Percentiles rank a stretch among this genome's conserved stretches.
phyloP scores from a whole-genome alignment of 2,797 vertebrate genomes.

The Diceros bicornis region DNA sequence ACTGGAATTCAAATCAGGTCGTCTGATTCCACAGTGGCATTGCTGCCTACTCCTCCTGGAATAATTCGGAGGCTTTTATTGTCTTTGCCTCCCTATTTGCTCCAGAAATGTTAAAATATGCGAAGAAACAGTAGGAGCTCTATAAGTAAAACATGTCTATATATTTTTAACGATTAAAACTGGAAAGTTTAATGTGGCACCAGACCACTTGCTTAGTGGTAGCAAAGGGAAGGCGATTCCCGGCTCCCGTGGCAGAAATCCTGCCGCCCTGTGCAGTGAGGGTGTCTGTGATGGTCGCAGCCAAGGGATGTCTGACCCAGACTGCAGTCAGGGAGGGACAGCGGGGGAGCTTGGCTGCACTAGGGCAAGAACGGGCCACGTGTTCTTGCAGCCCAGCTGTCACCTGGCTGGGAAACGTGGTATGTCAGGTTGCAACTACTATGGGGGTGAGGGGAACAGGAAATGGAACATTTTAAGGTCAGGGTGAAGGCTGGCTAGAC shows the following conservation, averaged over 20 bases:
- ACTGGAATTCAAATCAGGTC: not conserved
- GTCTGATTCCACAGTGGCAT: not conserved
- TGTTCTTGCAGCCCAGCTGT: not conserved
- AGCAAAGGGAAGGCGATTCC: not conserved
- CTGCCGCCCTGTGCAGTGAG: not conserved
- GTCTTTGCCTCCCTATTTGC: slow-evolving; percentile 56
- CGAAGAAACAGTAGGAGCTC: not conserved
- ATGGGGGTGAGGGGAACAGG: not conserved
- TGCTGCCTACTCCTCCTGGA: not conserved
- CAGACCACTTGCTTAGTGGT: not conserved
- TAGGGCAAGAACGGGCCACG: not conserved
- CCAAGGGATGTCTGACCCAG: not conserved
- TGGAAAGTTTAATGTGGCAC: not conserved
- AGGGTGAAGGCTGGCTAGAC: not conserved
- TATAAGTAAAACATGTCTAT: slow-evolving; percentile 31
- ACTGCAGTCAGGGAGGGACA: not conserved
- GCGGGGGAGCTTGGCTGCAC: not conserved
- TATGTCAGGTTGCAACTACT: not conserved
- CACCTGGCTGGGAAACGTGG: slow-evolving; percentile 31
- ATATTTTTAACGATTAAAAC: slow-evolving; percentile 8
- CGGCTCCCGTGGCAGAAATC: not conserved
- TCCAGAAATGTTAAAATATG: slow-evolving; percentile 44
- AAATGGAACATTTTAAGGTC: not conserved
- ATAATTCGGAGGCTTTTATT: not conserved
- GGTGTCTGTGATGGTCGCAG: not conserved